Conservation (phyloP, 2,797 vertebrate species). For the Karalla daura region DNA sequence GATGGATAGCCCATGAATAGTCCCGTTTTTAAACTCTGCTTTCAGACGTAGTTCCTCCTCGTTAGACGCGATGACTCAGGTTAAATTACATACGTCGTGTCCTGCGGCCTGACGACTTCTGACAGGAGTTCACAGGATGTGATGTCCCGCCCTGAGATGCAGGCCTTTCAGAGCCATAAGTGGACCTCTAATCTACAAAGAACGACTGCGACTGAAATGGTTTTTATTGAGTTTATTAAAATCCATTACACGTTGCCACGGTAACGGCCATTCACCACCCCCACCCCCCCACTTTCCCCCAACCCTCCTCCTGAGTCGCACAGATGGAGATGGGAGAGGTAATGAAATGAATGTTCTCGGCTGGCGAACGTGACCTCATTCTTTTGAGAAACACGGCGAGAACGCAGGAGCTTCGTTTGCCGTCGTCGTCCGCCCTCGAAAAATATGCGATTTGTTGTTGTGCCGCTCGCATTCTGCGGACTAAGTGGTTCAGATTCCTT, state of each 20-base stretch:
- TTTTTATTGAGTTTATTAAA: constrained; percentile 40
- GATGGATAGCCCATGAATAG: too few species aligned
- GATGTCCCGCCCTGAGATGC: neutral
- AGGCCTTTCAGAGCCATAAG: constrained; percentile 17
- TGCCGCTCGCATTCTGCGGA: too few species aligned
- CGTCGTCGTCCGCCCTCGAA: too few species aligned
- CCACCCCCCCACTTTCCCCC: too few species aligned
- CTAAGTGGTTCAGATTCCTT: too few species aligned
- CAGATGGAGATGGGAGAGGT: constrained; percentile 27
- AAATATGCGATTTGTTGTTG: too few species aligned
- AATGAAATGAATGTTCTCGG: constrained; percentile 27
- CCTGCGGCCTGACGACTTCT: neutral
- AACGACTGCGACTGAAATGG: constrained; percentile 11
- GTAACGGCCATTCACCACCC: too few species aligned
- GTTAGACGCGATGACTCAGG: too few species aligned
- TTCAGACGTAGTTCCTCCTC: too few species aligned
- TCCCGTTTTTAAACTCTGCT: too few species aligned
- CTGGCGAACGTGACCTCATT: constrained; percentile 8
- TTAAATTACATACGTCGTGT: too few species aligned
- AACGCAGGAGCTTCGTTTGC: neutral
- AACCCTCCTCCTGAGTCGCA: constrained; percentile 3
- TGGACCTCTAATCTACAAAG: constrained; percentile 16
- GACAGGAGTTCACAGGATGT: neutral
- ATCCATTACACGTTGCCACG: constrained; percentile 39
- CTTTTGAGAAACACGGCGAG: neutral